These are phyloP conservation scores for Caenorhabditis sp. DNA, from an alignment of 2,888 invertebrate species.

Conservation along the genomic window DNA sequence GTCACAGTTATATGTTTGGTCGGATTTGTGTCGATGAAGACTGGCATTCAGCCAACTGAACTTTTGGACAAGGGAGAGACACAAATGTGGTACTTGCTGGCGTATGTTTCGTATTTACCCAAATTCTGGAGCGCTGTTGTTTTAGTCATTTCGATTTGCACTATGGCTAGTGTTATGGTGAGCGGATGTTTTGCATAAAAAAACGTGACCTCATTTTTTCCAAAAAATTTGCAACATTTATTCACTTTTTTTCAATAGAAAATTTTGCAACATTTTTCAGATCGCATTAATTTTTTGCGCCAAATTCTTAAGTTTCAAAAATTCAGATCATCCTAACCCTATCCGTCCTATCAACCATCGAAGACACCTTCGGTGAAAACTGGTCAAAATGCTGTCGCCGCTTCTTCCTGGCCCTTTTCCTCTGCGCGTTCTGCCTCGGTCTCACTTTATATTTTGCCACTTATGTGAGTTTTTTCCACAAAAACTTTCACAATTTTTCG, in stretches of 20 bases:
- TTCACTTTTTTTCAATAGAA: too few species aligned
- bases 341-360: conserved; percentile 63
- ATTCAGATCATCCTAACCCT: conserved; percentile 66
- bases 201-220: too few species aligned
- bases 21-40: conserved; percentile 58
- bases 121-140: conserved; percentile 64
- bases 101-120: conserved; percentile 64
- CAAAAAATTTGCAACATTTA: too few species aligned
- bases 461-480: conserved; percentile 39
- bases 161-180: conserved; percentile 12
- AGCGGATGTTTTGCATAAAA: not conserved
- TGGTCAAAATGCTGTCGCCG: conserved; percentile 67
- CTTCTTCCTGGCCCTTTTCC: conserved; percentile 63
- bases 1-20: conserved; percentile 59
- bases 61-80: conserved; percentile 62
- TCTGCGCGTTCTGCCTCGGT: conserved; percentile 55
- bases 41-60: conserved; percentile 58
- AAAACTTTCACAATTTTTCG: not conserved
- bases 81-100: conserved; percentile 66
- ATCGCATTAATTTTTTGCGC: too few species aligned
- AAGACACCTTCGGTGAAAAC: conserved; percentile 68
- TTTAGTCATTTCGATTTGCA: conserved; percentile 54
- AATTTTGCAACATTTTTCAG: too few species aligned
- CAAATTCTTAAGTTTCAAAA: too few species aligned
- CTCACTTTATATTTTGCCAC: conserved; percentile 65